Evolutionary conservation across 2,797 vertebrate species (phyloP).

Genomic region (Sebastes nivosus): DNA sequence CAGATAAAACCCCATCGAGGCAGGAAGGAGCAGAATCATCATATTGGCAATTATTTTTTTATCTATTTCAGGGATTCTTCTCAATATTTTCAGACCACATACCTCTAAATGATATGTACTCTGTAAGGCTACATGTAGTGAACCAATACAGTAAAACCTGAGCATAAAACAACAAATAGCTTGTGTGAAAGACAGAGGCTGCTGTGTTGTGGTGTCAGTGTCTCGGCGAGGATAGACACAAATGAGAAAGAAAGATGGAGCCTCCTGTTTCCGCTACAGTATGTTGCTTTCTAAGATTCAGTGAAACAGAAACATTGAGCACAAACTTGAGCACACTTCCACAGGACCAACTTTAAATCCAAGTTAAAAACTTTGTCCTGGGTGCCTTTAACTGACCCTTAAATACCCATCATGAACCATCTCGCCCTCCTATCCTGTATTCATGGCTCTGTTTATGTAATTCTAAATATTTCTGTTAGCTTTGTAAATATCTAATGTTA

Average conservation of each 20-base stretch:
- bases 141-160: too few species aligned
- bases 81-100: background rate
- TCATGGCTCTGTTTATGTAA: too few species aligned
- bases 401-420: too few species aligned
- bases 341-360: too few species aligned
- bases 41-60: background rate
- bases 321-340: background rate
- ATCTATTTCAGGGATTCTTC: background rate
- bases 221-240: background rate
- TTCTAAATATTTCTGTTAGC: too few species aligned
- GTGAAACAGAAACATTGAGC: background rate
- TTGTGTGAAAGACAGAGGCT: too few species aligned
- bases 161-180: too few species aligned
- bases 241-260: conserved; percentile 7
- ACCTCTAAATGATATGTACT: fast-evolving
- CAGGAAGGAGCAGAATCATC: background rate
- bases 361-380: too few species aligned
- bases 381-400: too few species aligned
- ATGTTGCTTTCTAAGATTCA: background rate
- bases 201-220: background rate
- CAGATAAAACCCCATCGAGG: background rate
- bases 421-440: too few species aligned
- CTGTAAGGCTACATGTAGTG: too few species aligned
- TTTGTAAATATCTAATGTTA: too few species aligned
- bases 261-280: background rate